phyloP scores from a whole-genome alignment of 1,140 invertebrate species.

The Ostrea denselamellosa region DNA sequence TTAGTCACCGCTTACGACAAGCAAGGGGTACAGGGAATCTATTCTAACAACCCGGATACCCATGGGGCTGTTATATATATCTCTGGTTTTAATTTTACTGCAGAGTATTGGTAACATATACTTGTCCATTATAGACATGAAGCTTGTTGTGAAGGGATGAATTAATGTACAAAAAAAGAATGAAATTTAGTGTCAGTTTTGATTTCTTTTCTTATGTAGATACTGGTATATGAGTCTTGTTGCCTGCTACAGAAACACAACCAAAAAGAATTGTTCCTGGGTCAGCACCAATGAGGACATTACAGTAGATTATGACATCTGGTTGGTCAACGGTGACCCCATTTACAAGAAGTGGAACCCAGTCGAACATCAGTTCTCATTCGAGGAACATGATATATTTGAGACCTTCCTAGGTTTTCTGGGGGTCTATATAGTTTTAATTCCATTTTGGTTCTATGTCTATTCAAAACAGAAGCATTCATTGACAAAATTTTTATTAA shows the following conservation, averaged over 20 bases:
- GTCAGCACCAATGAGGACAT: constrained; percentile 70
- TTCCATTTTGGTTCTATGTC: constrained; percentile 93
- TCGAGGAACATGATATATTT: constrained; percentile 92
- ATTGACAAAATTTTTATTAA: constrained; percentile 94
- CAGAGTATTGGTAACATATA: no score
- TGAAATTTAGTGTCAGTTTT: no score
- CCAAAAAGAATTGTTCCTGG: constrained; percentile 82
- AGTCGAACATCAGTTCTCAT: constrained; percentile 96
- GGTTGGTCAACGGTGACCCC: constrained; percentile 97
- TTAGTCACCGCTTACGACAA: no score
- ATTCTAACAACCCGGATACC: no score
- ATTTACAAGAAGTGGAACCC: constrained; percentile 84
- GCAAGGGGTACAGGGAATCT: no score
- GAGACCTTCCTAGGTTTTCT: constrained; percentile 95
- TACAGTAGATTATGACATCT: constrained; percentile 92
- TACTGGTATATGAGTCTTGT: constrained; percentile 98
- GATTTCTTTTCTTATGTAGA: constrained; percentile 79
- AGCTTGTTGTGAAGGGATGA: no score
- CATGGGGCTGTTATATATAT: no score
- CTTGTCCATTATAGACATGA: no score
- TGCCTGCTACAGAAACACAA: constrained; percentile 89
- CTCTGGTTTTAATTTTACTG: no score
- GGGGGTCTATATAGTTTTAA: constrained; percentile 90
- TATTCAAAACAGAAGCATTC: constrained; percentile 91
- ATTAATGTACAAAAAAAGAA: no score